phyloP scores from a whole-genome alignment of 2,888 invertebrate species.

The Idaea aversata region DNA sequence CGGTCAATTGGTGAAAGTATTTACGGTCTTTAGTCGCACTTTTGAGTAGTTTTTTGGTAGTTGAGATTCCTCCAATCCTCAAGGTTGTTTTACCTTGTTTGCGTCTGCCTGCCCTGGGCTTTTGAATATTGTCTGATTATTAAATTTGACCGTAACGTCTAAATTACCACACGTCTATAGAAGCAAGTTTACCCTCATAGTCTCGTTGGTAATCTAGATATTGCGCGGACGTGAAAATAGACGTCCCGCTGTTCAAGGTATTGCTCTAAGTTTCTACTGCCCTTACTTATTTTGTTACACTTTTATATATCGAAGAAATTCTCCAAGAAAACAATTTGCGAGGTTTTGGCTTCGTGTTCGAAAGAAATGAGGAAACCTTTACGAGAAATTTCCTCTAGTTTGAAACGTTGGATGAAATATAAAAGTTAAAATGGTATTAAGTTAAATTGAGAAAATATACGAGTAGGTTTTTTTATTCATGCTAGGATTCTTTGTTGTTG shows the following conservation, averaged over 20 bases:
- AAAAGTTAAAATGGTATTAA: neutral
- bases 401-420: neutral
- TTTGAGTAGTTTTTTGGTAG: too few species aligned
- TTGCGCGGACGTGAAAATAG: slow-evolving; percentile 17
- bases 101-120: too few species aligned
- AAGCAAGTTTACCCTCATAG: slow-evolving; percentile 14
- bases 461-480: neutral
- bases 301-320: neutral
- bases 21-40: too few species aligned
- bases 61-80: too few species aligned
- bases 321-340: neutral
- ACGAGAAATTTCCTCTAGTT: neutral
- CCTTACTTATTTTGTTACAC: neutral
- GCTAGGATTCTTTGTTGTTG: neutral
- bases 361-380: neutral
- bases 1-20: too few species aligned
- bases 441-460: neutral
- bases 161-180: neutral
- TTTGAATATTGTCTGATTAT: neutral
- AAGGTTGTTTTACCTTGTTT: too few species aligned
- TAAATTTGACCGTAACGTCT: neutral
- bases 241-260: slow-evolving; percentile 14
- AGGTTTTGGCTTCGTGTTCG: neutral
- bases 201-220: slow-evolving; percentile 27
- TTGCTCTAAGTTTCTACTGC: neutral